phyloP scores from a whole-genome alignment of 2,797 vertebrate genomes.

The Lagodon rhomboides region DNA sequence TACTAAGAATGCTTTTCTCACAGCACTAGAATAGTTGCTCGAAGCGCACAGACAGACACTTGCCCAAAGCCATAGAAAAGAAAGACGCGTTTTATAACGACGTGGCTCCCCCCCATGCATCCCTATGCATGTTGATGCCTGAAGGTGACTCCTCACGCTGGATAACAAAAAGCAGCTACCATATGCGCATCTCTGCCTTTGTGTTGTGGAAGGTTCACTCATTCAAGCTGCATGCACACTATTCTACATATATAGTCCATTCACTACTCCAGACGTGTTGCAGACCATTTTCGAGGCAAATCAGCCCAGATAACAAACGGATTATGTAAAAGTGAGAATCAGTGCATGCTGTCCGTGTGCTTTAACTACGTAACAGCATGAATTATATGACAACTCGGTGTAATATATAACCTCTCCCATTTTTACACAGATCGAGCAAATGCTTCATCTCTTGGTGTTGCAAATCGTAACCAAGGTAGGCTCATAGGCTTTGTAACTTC shows the following conservation, averaged over 20 bases:
- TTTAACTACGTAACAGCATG: slow-evolving; percentile 66
- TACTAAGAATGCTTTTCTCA: slow-evolving; percentile 38
- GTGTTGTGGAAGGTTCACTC: slow-evolving; percentile 60
- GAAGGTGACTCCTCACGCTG: slow-evolving; percentile 65
- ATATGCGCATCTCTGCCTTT: slow-evolving; percentile 55
- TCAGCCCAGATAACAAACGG: slow-evolving; percentile 19
- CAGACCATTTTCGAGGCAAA: slow-evolving; percentile 22
- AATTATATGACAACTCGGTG: slow-evolving; percentile 65
- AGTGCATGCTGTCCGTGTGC: slow-evolving; percentile 75
- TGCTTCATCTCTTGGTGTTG: slow-evolving; percentile 97
- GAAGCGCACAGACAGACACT: slow-evolving; percentile 56
- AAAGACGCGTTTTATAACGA: slow-evolving; percentile 51
- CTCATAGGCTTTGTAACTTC: slow-evolving; percentile 83
- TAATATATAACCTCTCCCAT: slow-evolving; percentile 91
- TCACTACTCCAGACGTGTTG: slow-evolving; percentile 17
- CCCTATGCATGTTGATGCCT: slow-evolving; percentile 71
- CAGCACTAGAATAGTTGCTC: slow-evolving; percentile 56
- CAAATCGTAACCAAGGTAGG: slow-evolving; percentile 99
- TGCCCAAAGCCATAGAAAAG: slow-evolving; percentile 55
- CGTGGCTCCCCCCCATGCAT: slow-evolving; percentile 67
- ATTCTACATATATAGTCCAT: slow-evolving; percentile 33
- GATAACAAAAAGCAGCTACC: slow-evolving; percentile 55
- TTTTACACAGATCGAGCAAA: slow-evolving; percentile 95
- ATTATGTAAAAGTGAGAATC: slow-evolving; percentile 34
- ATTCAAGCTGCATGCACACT: slow-evolving; percentile 67